Percentiles rank a stretch among this genome's conserved stretches.
Conservation (phyloP, 2,113 vertebrate genomes). For the Nesoenas mayeri region DNA sequence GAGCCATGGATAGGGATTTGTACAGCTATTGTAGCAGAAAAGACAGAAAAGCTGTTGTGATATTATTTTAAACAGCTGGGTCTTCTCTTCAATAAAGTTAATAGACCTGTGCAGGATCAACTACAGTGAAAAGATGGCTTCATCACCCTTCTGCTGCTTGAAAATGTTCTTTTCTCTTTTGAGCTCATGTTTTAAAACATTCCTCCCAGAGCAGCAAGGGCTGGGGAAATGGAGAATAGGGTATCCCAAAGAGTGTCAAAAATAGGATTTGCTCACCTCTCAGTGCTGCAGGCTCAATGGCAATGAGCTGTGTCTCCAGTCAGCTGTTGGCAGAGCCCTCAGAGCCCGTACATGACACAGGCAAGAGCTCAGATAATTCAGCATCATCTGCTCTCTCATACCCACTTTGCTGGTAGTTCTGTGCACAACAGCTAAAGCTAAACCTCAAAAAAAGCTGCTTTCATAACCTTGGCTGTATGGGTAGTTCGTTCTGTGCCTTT, state of each 20-base stretch:
- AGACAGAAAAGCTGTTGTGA: background rate
- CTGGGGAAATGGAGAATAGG: background rate
- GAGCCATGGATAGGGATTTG: background rate
- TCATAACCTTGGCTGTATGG: background rate
- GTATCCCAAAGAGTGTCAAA: background rate
- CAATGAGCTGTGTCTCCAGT: background rate
- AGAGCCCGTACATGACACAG: background rate
- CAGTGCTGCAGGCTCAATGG: fast-evolving
- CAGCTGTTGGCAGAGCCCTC: background rate
- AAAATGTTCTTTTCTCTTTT: background rate
- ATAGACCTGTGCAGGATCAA: background rate
- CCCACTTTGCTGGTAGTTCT: background rate
- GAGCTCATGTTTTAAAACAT: background rate
- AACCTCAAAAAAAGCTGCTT: background rate
- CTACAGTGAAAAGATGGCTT: background rate
- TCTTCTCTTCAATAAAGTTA: background rate
- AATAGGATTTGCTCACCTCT: background rate
- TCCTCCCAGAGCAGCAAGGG: background rate
- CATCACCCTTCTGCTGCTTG: background rate
- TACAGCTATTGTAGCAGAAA: background rate
- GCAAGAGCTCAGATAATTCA: background rate
- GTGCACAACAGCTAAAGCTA: background rate
- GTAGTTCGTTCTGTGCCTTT: background rate
- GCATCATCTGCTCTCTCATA: background rate
- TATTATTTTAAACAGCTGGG: slow-evolving; percentile 13